Conservation (phyloP, 2,888 invertebrate genomes). For the Pedicia rivosa region DNA sequence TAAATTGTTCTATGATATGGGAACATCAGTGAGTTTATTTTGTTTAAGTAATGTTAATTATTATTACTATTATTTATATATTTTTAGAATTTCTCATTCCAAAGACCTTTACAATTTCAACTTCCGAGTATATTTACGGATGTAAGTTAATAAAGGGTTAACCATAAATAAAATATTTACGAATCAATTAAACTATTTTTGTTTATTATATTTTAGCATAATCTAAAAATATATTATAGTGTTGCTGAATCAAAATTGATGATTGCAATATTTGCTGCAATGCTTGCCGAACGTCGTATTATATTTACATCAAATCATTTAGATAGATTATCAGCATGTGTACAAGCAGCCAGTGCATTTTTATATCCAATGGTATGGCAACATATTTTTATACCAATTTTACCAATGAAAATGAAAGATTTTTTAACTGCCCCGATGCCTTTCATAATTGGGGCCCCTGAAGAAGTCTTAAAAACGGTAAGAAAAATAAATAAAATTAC, state of each 20-base stretch:
- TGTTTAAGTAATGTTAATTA: no score
- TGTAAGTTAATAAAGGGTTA: conserved; percentile 50
- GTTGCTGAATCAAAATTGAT: conserved; percentile 90
- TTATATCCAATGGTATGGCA: conserved; percentile 99
- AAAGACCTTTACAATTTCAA: conserved; percentile 62
- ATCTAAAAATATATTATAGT: conserved; percentile 93
- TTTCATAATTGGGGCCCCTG: conserved; percentile 89
- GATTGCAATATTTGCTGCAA: conserved; percentile 89
- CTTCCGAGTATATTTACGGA: conserved; percentile 93
- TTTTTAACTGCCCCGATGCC: conserved; percentile 95
- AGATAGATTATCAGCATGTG: conserved; percentile 79
- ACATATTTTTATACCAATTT: conserved; percentile 91
- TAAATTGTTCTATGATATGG: conserved; percentile 42
- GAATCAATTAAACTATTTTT: not conserved
- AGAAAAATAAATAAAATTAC: no score
- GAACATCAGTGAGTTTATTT: conserved; percentile 7
- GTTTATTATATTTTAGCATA: conserved; percentile 48
- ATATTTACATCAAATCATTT: conserved; percentile 83
- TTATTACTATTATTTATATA: no score
- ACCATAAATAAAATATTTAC: conserved; percentile 5
- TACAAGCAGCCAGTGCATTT: conserved; percentile 85
- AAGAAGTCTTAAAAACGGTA: conserved; percentile 48
- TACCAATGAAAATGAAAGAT: conserved; percentile 78
- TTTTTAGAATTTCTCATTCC: conserved; percentile 61
- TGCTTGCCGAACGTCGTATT: conserved; percentile 86